Base-by-base conservation (phyloP, 2,797 vertebrate species). In the Hyperoplus lanceolatus region DNA sequence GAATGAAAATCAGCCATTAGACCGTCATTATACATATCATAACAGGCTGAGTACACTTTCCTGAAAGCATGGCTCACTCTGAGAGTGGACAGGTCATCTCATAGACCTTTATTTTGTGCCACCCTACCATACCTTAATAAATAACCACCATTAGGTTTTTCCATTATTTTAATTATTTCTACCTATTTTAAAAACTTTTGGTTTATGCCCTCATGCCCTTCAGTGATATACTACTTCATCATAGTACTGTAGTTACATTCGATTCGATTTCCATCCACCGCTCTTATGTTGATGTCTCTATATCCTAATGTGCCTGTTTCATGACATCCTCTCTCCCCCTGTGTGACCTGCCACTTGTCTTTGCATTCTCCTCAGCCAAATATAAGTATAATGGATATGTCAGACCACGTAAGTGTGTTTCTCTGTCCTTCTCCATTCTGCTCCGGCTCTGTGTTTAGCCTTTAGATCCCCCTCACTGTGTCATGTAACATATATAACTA, bases 311-410 rank as follows among this genome's bases (percentile, higher is more conserved):
- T 92, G 82, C 92, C 80, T 92, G 77, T 91, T 90, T 92, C 93
- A 94, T 92, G 84, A 77, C 89, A 90, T 90, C 91, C 85, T 94
- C 74, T 93, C 69, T 90, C 90, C 84, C 93, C 90, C 88, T 88
- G 89, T 92, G 93, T 96, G 95, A 95, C 93, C 85, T 94, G 89
- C 95, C 93, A 94, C 94, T 93, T 95, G 94, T 95, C 94, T 96
- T 95, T 96, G 91, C 93, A 95, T 94, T 96, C 90, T 95, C 90
- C 93, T 95, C 93, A 96, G 96, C 95, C 93, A 96, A 96, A 96
- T 96, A 95, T 96, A 96, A 95, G 93, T 96, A 94, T 96, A 96
- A 96, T 90, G 95, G 96, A 96, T 96, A 92, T 96, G 94, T 96
- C 94, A 95, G 93, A 95, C 91, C 95, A 96, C 94, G 95, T 96